These are phyloP conservation scores for Motacilla alba DNA, from an alignment of 2,113 vertebrate species.

Conservation along the genomic window DNA sequence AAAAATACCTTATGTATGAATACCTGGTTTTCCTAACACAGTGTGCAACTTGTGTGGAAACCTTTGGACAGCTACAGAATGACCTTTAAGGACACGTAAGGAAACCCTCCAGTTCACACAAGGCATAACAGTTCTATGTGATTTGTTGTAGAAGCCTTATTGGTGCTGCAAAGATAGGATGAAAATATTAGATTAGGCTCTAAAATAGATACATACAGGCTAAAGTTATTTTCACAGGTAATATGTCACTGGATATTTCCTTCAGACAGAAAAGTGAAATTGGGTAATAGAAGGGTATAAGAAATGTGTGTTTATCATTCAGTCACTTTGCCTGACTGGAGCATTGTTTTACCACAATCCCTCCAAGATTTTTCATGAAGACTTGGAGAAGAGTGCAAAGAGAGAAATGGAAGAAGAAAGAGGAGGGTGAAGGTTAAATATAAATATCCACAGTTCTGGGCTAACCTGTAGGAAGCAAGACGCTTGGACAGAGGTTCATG, in stretches of 20 bases:
- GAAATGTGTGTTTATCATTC: not conserved
- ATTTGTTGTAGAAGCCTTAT: not conserved
- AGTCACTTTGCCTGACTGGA: not conserved
- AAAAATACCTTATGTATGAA: not conserved
- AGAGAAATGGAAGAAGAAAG: not conserved
- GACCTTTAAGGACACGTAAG: not conserved
- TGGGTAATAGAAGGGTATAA: not conserved
- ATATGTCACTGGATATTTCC: not conserved
- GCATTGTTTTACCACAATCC: not conserved
- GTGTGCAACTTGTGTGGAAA: not conserved
- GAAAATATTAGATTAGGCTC: not conserved
- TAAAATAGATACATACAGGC: not conserved
- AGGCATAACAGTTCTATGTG: not conserved
- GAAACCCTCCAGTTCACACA: not conserved
- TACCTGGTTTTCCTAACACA: not conserved
- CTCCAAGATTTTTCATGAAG: not conserved
- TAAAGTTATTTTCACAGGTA: not conserved
- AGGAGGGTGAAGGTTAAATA: not conserved
- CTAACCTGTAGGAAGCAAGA: not conserved
- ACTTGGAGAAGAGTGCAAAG: not conserved
- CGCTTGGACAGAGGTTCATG: not conserved
- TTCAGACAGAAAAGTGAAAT: not conserved
- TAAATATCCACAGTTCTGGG: not conserved
- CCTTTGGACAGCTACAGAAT: not conserved
- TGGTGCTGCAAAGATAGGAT: not conserved